These are phyloP conservation scores for Margarornis squamiger DNA, from an alignment of 2,797 vertebrate genomes.

Conservation along the genomic window DNA sequence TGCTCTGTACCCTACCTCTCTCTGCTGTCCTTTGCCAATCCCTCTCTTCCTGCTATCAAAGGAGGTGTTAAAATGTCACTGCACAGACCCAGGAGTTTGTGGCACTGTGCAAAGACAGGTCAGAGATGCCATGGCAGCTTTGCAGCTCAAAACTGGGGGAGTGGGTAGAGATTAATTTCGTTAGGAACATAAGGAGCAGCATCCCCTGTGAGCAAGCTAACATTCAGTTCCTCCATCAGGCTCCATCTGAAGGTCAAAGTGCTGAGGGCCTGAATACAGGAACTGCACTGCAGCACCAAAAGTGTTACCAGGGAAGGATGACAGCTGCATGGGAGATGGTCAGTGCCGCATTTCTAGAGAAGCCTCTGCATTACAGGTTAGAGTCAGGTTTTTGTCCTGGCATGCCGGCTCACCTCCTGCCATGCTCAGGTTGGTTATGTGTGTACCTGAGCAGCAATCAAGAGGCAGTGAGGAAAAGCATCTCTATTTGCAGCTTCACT, in stretches of 20 bases:
- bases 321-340: neutral
- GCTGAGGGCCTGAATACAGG: neutral
- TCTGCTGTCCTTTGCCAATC: neutral
- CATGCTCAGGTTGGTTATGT: neutral
- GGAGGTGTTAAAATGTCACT: neutral
- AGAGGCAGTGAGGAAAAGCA: neutral
- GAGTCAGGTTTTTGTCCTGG: neutral
- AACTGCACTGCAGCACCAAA: neutral
- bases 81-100: rapidly evolving
- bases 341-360: neutral
- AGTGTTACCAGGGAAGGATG: neutral
- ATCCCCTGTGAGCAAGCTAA: neutral
- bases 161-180: neutral
- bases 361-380: rapidly evolving
- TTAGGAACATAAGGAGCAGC: neutral
- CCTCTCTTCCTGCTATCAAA: neutral
- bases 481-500: rapidly evolving
- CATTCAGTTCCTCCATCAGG: neutral
- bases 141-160: rapidly evolving
- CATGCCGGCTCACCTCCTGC: neutral
- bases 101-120: neutral
- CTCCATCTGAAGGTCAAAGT: neutral
- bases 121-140: neutral
- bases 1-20: neutral
- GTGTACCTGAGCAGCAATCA: neutral